Percentiles rank a stretch among this genome's conserved stretches.
phyloP scores from a whole-genome alignment of 2,797 vertebrate species.

The Intellagama lesueurii region DNA sequence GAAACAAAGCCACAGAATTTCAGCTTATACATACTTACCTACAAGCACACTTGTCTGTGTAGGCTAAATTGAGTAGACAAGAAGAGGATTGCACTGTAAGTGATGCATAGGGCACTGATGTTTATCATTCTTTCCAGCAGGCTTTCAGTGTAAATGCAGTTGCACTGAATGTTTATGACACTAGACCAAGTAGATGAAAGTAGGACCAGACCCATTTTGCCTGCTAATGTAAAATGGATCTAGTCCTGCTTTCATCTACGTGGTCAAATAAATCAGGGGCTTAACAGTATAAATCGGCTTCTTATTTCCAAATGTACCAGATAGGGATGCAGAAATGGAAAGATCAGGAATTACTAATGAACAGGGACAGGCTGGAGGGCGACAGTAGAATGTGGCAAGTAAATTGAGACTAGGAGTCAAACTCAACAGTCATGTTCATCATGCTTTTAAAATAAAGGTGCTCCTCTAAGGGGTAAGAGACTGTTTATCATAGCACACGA shows the following conservation, averaged over 20 bases:
- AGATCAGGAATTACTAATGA: not conserved
- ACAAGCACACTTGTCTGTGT: too few relatives aligned
- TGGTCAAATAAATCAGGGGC: not conserved
- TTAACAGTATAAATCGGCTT: not conserved
- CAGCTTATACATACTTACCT: too few relatives aligned
- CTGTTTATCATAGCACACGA: too few relatives aligned
- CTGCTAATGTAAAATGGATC: too few relatives aligned
- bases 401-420: too few relatives aligned
- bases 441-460: too few relatives aligned
- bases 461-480: too few relatives aligned
- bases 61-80: not conserved
- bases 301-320: not conserved
- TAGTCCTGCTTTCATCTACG: too few relatives aligned
- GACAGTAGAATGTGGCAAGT: not conserved
- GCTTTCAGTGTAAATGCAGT: not conserved
- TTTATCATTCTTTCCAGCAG: not conserved
- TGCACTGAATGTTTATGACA: not conserved
- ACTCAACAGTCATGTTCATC: too few relatives aligned
- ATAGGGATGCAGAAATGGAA: not conserved
- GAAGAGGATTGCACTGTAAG: not conserved
- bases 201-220: not conserved
- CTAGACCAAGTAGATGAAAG: not conserved
- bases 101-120: not conserved
- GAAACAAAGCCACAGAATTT: too few relatives aligned
- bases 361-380: not conserved